Conservation (phyloP, 2,113 vertebrate genomes). For the Micronisus gabar region DNA sequence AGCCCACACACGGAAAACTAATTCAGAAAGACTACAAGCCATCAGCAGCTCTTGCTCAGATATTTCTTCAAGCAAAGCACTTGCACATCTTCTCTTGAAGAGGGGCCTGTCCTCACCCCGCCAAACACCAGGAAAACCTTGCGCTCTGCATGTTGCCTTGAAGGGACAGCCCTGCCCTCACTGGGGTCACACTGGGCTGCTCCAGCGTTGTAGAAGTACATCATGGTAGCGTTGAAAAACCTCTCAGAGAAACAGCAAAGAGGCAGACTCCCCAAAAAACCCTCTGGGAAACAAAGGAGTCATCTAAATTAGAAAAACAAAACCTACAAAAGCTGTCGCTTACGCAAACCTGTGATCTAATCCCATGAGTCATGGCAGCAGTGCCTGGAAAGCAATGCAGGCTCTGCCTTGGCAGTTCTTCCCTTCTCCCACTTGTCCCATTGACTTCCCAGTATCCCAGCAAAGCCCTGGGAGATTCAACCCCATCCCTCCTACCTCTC, state of each 20-base stretch:
- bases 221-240: rapidly evolving
- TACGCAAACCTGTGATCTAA: not conserved
- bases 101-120: not conserved
- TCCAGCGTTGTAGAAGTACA: not conserved
- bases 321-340: not conserved
- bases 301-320: not conserved
- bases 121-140: rapidly evolving
- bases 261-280: not conserved
- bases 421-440: not conserved
- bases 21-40: not conserved
- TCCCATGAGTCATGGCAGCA: not conserved
- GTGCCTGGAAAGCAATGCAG: slow-evolving; percentile 23
- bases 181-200: rapidly evolving
- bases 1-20: not conserved
- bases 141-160: not conserved
- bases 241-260: not conserved
- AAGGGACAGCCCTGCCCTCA: not conserved
- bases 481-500: not conserved
- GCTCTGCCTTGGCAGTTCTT: not conserved
- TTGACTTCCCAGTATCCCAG: not conserved
- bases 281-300: not conserved
- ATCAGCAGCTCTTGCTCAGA: not conserved
- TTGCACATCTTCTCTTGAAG: not conserved
- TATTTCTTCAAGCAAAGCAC: not conserved
- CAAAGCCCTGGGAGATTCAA: not conserved